Evolutionary conservation across 2,888 invertebrate species (phyloP).

Genomic region (Acleris holmiana): DNA sequence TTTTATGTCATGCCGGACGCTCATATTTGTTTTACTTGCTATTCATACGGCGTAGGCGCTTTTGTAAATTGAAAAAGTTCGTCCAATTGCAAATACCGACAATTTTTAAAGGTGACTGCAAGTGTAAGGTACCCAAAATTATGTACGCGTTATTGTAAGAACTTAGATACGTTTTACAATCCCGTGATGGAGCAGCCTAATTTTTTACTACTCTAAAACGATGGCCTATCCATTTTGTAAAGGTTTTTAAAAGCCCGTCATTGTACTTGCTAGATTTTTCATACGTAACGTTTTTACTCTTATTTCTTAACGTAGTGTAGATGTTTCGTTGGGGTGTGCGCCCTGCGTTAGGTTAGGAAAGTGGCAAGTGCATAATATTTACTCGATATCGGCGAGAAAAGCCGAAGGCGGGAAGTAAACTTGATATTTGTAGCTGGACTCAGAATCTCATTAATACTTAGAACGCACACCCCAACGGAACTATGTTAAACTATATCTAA

Average conservation of each 20-base stretch:
- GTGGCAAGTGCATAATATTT: background rate
- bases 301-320: slow-evolving; percentile 58
- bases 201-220: slow-evolving; percentile 41
- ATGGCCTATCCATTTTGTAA: slow-evolving; percentile 51
- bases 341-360: slow-evolving; percentile 9
- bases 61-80: slow-evolving; percentile 21
- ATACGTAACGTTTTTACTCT: slow-evolving; percentile 72
- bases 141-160: slow-evolving; percentile 52
- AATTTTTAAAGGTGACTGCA: slow-evolving; percentile 46
- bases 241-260: slow-evolving; percentile 41
- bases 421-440: slow-evolving; percentile 14
- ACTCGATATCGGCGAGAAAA: background rate
- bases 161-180: slow-evolving; percentile 54
- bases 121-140: slow-evolving; percentile 67
- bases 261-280: slow-evolving; percentile 63
- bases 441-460: slow-evolving; percentile 36
- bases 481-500: slow-evolving; percentile 48
- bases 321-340: slow-evolving; percentile 27
- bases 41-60: background rate
- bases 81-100: slow-evolving; percentile 39
- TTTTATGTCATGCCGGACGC: background rate
- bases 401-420: background rate
- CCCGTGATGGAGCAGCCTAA: slow-evolving; percentile 42
- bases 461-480: slow-evolving; percentile 46
- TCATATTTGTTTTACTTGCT: background rate